Conservation (phyloP, 2,888 invertebrate species). For the Noctua fimbriata region DNA sequence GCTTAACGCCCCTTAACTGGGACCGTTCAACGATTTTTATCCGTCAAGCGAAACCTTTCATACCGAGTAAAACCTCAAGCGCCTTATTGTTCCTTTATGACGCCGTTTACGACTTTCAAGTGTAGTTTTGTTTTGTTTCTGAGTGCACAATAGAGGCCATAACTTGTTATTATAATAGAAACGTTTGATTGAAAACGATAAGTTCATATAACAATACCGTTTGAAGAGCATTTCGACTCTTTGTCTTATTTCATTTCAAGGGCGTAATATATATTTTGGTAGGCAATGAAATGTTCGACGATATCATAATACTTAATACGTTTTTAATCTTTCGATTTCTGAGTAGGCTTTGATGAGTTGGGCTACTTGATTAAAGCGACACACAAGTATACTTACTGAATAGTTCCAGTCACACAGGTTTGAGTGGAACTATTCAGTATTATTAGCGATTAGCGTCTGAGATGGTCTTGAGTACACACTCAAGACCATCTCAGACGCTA, state of each 20-base stretch:
- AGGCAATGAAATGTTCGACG: neutral
- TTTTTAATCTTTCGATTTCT: neutral
- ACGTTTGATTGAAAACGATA: slow-evolving; percentile 38
- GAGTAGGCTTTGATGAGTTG: neutral
- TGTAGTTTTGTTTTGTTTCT: slow-evolving; percentile 38
- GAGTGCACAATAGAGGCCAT: slow-evolving; percentile 18
- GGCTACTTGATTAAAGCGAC: neutral
- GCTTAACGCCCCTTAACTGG: slow-evolving; percentile 11
- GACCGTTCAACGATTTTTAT: slow-evolving; percentile 24
- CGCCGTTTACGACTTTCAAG: slow-evolving; percentile 43
- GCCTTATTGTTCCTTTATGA: slow-evolving; percentile 43
- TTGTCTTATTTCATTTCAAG: slow-evolving; percentile 16
- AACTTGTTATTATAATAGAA: slow-evolving; percentile 34
- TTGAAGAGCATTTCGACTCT: slow-evolving; percentile 12
- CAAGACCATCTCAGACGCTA: neutral
- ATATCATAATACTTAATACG: neutral
- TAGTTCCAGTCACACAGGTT: neutral
- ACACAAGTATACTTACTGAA: neutral
- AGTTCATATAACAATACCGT: slow-evolving; percentile 25
- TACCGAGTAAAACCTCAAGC: slow-evolving; percentile 9
- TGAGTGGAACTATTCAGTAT: too few relatives aligned
- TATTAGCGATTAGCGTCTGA: too few relatives aligned
- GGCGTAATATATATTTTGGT: neutral
- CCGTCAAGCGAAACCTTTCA: slow-evolving; percentile 2
- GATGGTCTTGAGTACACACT: neutral